Evolutionary conservation across 2,888 invertebrate genomes (phyloP), one percentile per base, ranked within the genome.

Genomic region (Dasysyrphus albostriatus): DNA sequence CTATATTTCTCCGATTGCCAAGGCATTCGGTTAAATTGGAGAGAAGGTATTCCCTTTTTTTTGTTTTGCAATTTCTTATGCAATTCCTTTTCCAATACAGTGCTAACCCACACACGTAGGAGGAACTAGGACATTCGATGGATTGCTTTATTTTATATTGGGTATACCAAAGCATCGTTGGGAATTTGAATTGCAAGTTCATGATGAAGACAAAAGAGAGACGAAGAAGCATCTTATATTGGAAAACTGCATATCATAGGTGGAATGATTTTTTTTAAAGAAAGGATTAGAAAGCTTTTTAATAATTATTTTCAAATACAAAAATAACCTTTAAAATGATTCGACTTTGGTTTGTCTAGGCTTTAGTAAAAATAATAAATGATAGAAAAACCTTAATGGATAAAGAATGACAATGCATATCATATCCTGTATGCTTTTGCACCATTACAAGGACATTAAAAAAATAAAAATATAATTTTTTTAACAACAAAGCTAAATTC

Each of bases 141-240:
- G 70, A 83, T 83, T 75, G 56, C 63, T 49, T 34, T 58, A 24
- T 24, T 24, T 24, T 24, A 24, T n/a, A 56, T 58, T 16, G 44
- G 19, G 24, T 42, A 47, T 39, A 56, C 2, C 16, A 0, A 65
- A 44, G 39, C 63, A 49, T 37, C 79, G 69, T 24, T 56, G 37
- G 77, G 82, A 82, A 78, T 82, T 77, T 74, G 82, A 82, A 77
- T 73, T 77, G 74, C 73, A 69, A 77, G 32, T 19, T 32, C 39
- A 19, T 42, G 6, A 32, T 32, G 49, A 19, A 42, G 49, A 58
- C 16, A 14, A 54, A 69, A 24, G 10, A 5, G n/a, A 47, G 10
- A 7, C 49, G 4, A 19, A 44, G 58, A 51, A 37, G 49, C 72
- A 76, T 76, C 67, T 37, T 34, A 80, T 67, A 80, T 84, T 79